phyloP scores from a whole-genome alignment of 2,113 vertebrate genomes.

The Cromileptes altivelis region DNA sequence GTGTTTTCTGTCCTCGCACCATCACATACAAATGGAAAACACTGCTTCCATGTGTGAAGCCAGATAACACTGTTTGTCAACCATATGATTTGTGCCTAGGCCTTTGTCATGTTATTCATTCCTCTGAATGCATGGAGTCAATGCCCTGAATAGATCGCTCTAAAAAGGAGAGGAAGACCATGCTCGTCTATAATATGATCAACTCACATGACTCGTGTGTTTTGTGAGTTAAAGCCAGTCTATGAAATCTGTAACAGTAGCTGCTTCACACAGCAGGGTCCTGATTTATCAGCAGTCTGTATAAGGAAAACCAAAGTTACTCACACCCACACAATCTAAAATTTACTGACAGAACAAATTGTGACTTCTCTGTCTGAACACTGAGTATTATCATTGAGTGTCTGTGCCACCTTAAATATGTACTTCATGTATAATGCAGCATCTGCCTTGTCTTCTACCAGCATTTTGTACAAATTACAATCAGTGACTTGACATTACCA shows the following conservation, averaged over 20 bases:
- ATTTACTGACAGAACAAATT: constrained; percentile 1
- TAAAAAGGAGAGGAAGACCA: constrained; percentile 12
- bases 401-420: background rate
- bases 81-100: constrained; percentile 35
- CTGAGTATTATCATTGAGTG: background rate
- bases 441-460: background rate
- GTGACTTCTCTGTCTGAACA: background rate
- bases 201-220: background rate
- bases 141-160: constrained; percentile 35
- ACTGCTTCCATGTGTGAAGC: constrained; percentile 10
- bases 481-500: background rate
- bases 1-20: constrained; percentile 18
- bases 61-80: constrained; percentile 48
- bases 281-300: background rate
- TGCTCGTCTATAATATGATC: constrained; percentile 6
- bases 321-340: background rate
- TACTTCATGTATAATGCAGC: background rate
- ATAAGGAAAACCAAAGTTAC: background rate
- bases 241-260: constrained; percentile 1
- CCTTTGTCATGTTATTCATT: constrained; percentile 42
- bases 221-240: background rate
- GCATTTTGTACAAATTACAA: background rate
- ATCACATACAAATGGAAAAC: constrained; percentile 37
- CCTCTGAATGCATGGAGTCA: constrained; percentile 20
- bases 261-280: background rate